A percentile compares a stretch with the other conserved stretches of the same genome.
Evolutionary conservation across 2,113 vertebrate species (phyloP).

Genomic region (Melanocharis versteri): DNA sequence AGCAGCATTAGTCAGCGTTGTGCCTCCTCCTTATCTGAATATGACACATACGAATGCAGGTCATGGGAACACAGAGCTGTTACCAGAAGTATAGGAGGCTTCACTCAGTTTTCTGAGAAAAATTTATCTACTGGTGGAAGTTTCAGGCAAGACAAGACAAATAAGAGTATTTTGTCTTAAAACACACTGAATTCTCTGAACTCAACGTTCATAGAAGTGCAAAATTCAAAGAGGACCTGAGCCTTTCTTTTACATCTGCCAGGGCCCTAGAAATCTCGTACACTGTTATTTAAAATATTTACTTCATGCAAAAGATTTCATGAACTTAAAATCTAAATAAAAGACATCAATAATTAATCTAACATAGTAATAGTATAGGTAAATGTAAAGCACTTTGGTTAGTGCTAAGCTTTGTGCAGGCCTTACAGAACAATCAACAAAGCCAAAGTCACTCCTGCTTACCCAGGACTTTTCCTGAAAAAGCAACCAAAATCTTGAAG

Average conservation of each 20-base stretch:
- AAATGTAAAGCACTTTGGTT: not conserved
- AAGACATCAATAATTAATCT: not conserved
- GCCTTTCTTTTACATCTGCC: not conserved
- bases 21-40: slow-evolving; percentile 8
- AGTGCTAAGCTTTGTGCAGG: not conserved
- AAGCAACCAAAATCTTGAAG: not conserved
- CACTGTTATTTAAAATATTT: not conserved
- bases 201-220: not conserved
- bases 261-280: not conserved
- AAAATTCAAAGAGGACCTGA: not conserved
- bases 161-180: not conserved
- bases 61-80: not conserved
- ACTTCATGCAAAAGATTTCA: not conserved
- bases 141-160: not conserved
- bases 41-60: not conserved
- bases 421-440: not conserved
- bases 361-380: not conserved
- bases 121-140: not conserved
- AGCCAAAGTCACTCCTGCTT: not conserved
- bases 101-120: not conserved
- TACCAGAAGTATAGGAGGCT: not conserved
- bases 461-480: not conserved
- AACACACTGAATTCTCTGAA: not conserved
- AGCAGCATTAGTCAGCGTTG: slow-evolving; percentile 13
- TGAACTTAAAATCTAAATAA: not conserved